A percentile compares a stretch with the other conserved stretches of the same genome.
phyloP scores from a whole-genome alignment of 1,140 invertebrate species.

The Sycobia sp. region DNA sequence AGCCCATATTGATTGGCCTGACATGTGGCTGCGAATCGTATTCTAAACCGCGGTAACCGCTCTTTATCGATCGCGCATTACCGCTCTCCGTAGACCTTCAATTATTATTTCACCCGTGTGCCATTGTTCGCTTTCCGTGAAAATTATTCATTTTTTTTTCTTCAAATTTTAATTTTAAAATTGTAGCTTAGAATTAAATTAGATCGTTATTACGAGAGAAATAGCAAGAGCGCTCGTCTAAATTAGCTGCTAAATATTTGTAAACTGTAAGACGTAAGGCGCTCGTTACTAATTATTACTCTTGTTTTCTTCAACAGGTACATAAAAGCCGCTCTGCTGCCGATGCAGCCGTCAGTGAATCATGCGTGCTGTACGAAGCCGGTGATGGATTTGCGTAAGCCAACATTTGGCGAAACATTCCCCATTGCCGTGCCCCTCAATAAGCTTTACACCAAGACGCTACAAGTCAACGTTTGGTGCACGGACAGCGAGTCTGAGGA shows the following conservation, averaged over 20 bases:
- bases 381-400: constrained; percentile 74
- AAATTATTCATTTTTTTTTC: no score
- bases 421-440: constrained; percentile 74
- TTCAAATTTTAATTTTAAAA: no score
- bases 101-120: not conserved
- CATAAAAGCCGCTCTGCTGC: constrained; percentile 79
- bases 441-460: constrained; percentile 81
- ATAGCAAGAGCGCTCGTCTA: no score
- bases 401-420: constrained; percentile 82
- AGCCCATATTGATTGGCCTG: no score
- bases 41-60: not conserved
- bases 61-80: constrained; percentile 2
- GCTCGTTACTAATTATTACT: no score
- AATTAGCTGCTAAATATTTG: no score
- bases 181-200: no score
- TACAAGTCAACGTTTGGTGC: constrained; percentile 87
- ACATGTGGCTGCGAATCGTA: no score
- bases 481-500: constrained; percentile 72
- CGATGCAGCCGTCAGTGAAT: constrained; percentile 66
- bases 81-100: not conserved
- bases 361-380: constrained; percentile 75
- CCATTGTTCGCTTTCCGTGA: no score
- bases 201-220: no score
- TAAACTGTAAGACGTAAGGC: not conserved
- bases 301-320: no score